These are phyloP conservation scores for Mormyrus lacerda DNA, from an alignment of 2,113 vertebrate genomes.

Conservation along the genomic window DNA sequence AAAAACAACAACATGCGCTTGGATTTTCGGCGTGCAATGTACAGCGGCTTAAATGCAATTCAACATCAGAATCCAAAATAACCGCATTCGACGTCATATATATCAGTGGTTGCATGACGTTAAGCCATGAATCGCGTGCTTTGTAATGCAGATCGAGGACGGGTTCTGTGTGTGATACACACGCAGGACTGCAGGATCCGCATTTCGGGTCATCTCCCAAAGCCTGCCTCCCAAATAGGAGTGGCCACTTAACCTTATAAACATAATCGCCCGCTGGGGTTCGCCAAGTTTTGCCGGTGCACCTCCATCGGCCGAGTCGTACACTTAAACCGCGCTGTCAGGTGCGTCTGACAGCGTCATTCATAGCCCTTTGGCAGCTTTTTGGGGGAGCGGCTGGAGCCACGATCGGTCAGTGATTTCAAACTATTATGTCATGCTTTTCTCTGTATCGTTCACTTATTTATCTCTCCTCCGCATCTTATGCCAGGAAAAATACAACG, in stretches of 20 bases:
- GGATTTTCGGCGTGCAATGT: background rate
- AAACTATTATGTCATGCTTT: conserved; percentile 4
- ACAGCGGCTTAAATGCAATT: background rate
- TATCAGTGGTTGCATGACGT: background rate
- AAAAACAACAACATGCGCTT: background rate
- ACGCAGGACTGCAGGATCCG: conserved; percentile 1
- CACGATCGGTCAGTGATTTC: background rate
- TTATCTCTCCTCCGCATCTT: background rate
- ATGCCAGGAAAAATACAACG: background rate
- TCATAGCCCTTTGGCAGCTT: background rate
- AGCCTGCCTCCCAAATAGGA: conserved; percentile 25
- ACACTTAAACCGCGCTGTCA: background rate
- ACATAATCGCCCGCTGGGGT: background rate
- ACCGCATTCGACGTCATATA: background rate
- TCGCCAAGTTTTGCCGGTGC: background rate
- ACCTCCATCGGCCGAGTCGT: background rate
- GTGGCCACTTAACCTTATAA: conserved; percentile 16
- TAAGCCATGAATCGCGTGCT: background rate
- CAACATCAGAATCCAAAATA: background rate
- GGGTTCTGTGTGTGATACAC: background rate
- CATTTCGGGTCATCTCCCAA: conserved; percentile 11
- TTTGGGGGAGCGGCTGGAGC: background rate
- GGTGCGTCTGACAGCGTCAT: background rate
- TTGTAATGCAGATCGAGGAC: background rate
- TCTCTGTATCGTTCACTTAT: background rate